Evolutionary conservation across 2,113 vertebrate genomes (phyloP).

Genomic region (Lasiurus borealis): DNA sequence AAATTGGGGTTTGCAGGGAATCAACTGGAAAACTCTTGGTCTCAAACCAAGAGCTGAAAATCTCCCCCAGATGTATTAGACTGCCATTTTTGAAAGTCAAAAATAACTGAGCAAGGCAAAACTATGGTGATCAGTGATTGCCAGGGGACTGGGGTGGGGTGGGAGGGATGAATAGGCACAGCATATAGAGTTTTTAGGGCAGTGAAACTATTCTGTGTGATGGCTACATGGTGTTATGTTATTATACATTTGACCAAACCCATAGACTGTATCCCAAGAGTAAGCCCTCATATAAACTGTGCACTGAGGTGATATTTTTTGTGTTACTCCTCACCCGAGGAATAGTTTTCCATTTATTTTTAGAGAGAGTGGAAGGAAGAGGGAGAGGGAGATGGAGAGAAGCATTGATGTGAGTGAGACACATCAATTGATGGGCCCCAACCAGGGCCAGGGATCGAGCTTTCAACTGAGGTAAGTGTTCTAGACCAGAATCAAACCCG

Average conservation of each 20-base stretch:
- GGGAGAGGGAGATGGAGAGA: no score
- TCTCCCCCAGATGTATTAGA: background rate
- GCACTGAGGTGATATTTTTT: no score
- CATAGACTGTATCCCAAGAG: no score
- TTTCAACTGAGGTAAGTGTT: no score
- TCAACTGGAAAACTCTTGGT: background rate
- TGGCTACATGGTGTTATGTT: no score
- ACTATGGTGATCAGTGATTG: background rate
- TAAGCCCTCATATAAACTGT: background rate
- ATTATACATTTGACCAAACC: background rate
- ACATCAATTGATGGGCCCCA: no score
- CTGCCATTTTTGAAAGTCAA: background rate
- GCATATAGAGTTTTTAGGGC: background rate
- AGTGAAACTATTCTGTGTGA: background rate
- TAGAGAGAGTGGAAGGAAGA: no score
- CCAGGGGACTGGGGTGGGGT: background rate
- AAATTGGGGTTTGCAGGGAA: background rate
- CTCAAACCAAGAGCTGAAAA: background rate
- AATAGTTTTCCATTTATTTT: no score
- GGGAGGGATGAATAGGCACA: background rate
- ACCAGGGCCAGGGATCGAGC: no score
- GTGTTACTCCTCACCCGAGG: no score
- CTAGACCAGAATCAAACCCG: no score
- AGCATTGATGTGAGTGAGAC: no score
- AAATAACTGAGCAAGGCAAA: background rate